Evolutionary conservation across 2,797 vertebrate genomes (phyloP), one percentile per base, ranked within the genome.

Genomic region (Pelochelys cantorii): DNA sequence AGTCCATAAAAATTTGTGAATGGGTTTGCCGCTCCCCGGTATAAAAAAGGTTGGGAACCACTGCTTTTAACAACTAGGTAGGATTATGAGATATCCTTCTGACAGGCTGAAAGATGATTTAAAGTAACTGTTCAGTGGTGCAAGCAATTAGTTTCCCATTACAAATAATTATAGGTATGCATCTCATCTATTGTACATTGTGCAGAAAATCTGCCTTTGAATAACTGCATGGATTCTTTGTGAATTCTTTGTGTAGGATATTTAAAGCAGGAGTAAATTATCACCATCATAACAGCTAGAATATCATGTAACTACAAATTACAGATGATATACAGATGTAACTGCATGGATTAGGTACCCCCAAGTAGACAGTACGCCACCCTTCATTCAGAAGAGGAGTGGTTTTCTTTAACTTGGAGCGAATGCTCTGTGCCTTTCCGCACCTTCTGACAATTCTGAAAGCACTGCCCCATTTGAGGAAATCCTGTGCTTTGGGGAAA

Each of bases 91-190:
- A 54, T 56, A 4, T 8, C 37, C 80, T 53, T 90, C 37, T 83
- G 83, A 7, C 68, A 85, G 75, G 53, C 55, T 82, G 79, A 23
- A 37, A 88, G 80, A 80, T 80, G 93, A 81, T 65, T 90, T 71
- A 54, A 59, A 34, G 25, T 0, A 1, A 37, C 60, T 8, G 22
- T 85, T 89, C 31, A 55, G 23, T 53, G 31, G 54, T 75, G 23
- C 9, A 56, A 86, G 37, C 27, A 79, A 55, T 14, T 42, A 31
- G 80, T 42, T 7, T 92, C 37, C 77, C 60, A 11, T 62, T 90
- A 79, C 27, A 52, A 84, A 74, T 53, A 92, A 79, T 56, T 79
- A 18, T 25, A 57, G 56, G 17, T n/a, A 20, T 34, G 31, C 4
- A 82, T 62, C 17, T 54, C 80, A 25, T 79, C 37, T 89, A 11